Evolutionary conservation across 2,888 invertebrate genomes (phyloP).

Genomic region (Celastrina argiolus): DNA sequence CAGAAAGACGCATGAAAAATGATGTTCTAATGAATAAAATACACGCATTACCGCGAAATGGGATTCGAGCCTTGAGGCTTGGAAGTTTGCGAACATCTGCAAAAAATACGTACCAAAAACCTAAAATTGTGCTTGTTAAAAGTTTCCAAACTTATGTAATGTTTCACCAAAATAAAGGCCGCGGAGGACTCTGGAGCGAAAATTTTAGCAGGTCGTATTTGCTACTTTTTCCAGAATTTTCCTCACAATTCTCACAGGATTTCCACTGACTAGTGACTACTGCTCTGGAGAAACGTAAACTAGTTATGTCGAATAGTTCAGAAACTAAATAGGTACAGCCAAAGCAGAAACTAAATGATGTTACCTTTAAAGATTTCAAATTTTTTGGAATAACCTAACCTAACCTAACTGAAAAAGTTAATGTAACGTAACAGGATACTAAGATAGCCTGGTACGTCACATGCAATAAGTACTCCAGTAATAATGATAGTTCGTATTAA

Average conservation of each 20-base stretch:
- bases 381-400: too few species aligned
- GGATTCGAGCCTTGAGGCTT: background rate
- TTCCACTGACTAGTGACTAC: background rate
- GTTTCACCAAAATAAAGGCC: conserved; percentile 6
- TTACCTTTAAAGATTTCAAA: background rate
- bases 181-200: background rate
- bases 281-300: background rate
- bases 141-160: conserved; percentile 2
- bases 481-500: too few species aligned
- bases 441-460: too few species aligned
- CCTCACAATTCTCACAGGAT: background rate
- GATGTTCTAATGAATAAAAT: background rate
- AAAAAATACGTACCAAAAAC: background rate
- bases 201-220: background rate
- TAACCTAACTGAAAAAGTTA: too few species aligned
- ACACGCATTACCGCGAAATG: conserved; percentile 9
- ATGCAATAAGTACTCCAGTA: too few species aligned
- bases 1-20: background rate
- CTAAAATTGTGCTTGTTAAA: conserved; percentile 2
- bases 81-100: conserved; percentile 1
- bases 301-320: background rate
- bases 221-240: background rate
- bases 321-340: background rate
- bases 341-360: background rate
- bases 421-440: too few species aligned